Base-by-base conservation (phyloP, 2,113 vertebrate species). In the Lagenorhynchus albirostris region DNA sequence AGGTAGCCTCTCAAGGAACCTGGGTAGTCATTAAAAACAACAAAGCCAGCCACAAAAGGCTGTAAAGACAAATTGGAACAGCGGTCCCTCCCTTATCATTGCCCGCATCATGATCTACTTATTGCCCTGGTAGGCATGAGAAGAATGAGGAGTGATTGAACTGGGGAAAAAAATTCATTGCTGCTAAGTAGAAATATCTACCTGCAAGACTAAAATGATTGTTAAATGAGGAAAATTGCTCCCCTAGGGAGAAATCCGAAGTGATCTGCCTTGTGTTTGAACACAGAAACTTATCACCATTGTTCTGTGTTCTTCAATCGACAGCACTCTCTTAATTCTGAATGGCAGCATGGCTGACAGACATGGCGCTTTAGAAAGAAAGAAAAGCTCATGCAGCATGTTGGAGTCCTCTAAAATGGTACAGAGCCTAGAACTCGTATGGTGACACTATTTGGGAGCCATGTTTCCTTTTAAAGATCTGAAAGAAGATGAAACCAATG, bases 391-490 rank as follows among this genome's bases (percentile, higher is more conserved):
- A 21, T 31, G 55, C 20, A 84, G 23, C 36, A 80, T 89, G 41
- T 65, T 70, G 47, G 55, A 93, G 74, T 55, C 55, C 74, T 95
- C 63, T 68, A 94, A 87, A 98, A 67, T 71, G 62, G 95, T 83
- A 91, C 17, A 50, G 44, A 13, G 41, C 7, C 74, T 98, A 94
- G 94, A 95, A 70, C 77, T 82, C 88, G 85, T 79, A 55, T 80
- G 97, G 87, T 89, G 84, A 91, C 58, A 80, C 0, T 50, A 84
- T 86, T 97, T 90, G 47, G 95, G 76, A 95, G n/a, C 87, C 47
- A 1, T 95, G 73, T 96, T 97, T 98, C 84, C 89, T 97, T 97
- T 96, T 97, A 95, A 93, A 93, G 82, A 85, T 91, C 76, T 94
- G 87, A 93, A 97, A 96, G 86, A 94, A 87, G 38, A 63, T 60